A percentile compares a stretch with the other conserved stretches of the same genome.
Evolutionary conservation across 2,797 vertebrate species (phyloP).

Genomic region (Urocyon cinereoargenteus): DNA sequence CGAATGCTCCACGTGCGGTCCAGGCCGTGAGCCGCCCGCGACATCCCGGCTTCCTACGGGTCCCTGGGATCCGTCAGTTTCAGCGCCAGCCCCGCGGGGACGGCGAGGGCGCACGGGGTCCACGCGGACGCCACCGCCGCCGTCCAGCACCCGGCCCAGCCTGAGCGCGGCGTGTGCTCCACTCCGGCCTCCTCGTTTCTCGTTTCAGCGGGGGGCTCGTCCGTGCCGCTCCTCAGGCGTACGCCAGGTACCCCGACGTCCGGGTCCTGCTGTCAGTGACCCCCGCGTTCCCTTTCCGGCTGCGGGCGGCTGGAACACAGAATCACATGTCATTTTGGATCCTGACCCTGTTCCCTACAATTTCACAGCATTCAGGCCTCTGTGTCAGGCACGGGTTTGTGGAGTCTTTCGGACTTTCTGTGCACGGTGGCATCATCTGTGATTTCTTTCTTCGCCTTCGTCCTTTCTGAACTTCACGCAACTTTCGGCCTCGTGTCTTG

Average conservation of each 20-base stretch:
- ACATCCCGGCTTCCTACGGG: not conserved
- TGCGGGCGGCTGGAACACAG: accelerated
- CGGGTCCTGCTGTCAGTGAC: too few relatives aligned
- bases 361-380: not conserved
- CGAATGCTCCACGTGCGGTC: accelerated
- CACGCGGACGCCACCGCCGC: accelerated
- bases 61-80: not conserved
- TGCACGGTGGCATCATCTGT: accelerated
- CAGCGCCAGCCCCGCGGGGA: not conserved
- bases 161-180: not conserved
- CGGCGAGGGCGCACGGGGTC: accelerated
- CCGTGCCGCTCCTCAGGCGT: accelerated
- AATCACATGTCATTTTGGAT: accelerated
- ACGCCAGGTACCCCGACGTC: too few relatives aligned
- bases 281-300: not conserved
- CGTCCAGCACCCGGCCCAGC: not conserved
- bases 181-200: accelerated
- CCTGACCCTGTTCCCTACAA: not conserved
- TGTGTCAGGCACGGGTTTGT: accelerated
- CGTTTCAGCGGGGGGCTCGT: accelerated
- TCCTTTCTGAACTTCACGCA: not conserved
- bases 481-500: not conserved
- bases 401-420: accelerated
- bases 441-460: not conserved
- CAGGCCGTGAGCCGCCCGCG: not conserved